Evolutionary conservation across 1,140 invertebrate species (phyloP).

Genomic region (Orussus abietinus): DNA sequence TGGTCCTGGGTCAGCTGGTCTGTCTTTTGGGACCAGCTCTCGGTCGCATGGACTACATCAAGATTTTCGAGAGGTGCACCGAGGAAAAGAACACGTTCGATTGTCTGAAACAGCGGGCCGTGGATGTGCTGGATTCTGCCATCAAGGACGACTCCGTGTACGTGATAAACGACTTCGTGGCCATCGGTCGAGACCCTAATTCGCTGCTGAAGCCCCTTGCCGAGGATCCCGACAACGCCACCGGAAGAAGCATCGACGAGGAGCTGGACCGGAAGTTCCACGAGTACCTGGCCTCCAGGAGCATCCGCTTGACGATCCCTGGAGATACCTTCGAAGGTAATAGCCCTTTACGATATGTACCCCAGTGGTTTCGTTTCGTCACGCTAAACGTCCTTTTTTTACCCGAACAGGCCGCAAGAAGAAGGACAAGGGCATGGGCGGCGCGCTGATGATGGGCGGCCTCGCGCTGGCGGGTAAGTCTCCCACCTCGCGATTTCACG

Average conservation of each 20-base stretch:
- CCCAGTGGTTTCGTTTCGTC: too few relatives aligned
- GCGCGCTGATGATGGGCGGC: constrained; percentile 60
- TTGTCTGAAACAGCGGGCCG: constrained; percentile 55
- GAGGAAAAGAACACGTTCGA: constrained; percentile 49
- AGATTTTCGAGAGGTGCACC: constrained; percentile 43
- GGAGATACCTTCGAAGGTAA: constrained; percentile 48
- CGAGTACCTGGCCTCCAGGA: constrained; percentile 45
- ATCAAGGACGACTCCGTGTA: constrained; percentile 57
- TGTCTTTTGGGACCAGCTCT: constrained; percentile 4
- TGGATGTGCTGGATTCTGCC: constrained; percentile 56
- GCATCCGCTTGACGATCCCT: constrained; percentile 47
- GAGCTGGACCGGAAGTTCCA: constrained; percentile 45
- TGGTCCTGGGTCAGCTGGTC: constrained; percentile 18
- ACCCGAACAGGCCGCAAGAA: constrained; percentile 51
- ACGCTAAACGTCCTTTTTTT: too few relatives aligned
- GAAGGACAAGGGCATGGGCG: constrained; percentile 52
- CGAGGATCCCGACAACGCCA: constrained; percentile 24
- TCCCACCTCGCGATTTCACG: too few relatives aligned
- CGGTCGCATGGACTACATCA: constrained; percentile 33
- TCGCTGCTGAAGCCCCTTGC: not conserved
- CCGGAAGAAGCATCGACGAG: constrained; percentile 38
- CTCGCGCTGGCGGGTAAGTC: constrained; percentile 59
- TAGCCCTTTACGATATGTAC: too few relatives aligned
- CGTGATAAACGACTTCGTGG: constrained; percentile 56
- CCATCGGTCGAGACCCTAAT: constrained; percentile 51